Percentiles rank a stretch among this genome's conserved stretches.
phyloP scores from a whole-genome alignment of 2,113 vertebrate species.

The Catharus minimus region DNA sequence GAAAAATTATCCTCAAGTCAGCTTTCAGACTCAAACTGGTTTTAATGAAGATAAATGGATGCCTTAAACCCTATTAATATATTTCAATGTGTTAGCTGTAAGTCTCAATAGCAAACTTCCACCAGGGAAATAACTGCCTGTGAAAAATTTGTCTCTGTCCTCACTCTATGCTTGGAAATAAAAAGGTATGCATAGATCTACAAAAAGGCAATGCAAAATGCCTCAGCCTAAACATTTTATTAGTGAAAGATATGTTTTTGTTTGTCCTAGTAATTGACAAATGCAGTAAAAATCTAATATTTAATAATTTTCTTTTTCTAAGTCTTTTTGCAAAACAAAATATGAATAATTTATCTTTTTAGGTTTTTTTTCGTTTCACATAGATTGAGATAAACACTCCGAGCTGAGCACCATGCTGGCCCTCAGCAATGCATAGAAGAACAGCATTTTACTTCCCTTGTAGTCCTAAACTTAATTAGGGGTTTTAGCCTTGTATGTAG shows the following conservation, averaged over 20 bases:
- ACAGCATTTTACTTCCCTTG: not conserved
- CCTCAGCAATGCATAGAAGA: not conserved
- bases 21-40: not conserved
- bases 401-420: not conserved
- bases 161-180: not conserved
- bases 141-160: not conserved
- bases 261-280: not conserved
- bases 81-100: conserved; percentile 3
- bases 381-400: not conserved
- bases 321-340: not conserved
- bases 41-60: conserved; percentile 58
- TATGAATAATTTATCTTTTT: not conserved
- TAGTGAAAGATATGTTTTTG: not conserved
- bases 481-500: not conserved
- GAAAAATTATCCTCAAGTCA: conserved; percentile 1
- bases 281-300: not conserved
- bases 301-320: not conserved
- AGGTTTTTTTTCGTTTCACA: fast-evolving
- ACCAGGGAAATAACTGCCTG: not conserved
- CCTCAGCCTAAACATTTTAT: not conserved
- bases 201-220: not conserved
- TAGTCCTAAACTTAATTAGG: not conserved
- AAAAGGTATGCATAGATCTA: not conserved
- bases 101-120: not conserved
- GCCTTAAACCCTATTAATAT: conserved; percentile 4